phyloP scores from a whole-genome alignment of 2,888 invertebrate species.

The Tupiocoris notatus region DNA sequence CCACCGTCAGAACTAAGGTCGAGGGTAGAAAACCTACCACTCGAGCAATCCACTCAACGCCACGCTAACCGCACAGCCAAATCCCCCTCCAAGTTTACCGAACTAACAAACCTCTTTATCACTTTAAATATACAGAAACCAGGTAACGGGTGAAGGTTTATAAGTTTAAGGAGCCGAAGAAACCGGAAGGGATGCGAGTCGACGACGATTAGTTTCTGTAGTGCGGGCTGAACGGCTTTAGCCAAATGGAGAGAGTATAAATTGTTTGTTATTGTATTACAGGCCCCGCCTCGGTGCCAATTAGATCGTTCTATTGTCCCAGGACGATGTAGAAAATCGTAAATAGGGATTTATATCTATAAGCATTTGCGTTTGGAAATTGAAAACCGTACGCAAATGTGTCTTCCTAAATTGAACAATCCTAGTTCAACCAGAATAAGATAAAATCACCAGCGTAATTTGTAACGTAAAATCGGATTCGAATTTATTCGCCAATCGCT shows the following conservation, averaged over 20 bases:
- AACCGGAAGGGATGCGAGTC: background rate
- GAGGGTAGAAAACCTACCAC: background rate
- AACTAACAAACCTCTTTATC: background rate
- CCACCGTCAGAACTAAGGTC: too few species aligned
- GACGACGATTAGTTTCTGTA: background rate
- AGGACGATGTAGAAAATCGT: too few species aligned
- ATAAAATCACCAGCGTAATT: too few species aligned
- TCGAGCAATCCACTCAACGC: background rate
- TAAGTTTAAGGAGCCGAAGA: background rate
- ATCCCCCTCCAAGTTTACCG: background rate
- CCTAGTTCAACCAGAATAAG: too few species aligned
- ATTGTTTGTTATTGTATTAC: too few species aligned
- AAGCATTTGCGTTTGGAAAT: too few species aligned
- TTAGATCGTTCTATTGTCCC: background rate
- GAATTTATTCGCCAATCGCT: too few species aligned
- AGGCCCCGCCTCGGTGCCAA: background rate
- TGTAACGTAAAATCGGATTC: too few species aligned
- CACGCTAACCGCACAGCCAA: background rate
- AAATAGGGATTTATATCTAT: too few species aligned
- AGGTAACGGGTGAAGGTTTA: conserved; percentile 5
- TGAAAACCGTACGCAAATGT: too few species aligned
- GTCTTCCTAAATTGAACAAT: too few species aligned
- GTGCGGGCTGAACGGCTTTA: background rate
- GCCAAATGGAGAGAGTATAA: background rate
- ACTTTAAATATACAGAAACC: conserved; percentile 15